Base-by-base conservation (phyloP, 1,140 invertebrate species). In the Achroia grisella region DNA sequence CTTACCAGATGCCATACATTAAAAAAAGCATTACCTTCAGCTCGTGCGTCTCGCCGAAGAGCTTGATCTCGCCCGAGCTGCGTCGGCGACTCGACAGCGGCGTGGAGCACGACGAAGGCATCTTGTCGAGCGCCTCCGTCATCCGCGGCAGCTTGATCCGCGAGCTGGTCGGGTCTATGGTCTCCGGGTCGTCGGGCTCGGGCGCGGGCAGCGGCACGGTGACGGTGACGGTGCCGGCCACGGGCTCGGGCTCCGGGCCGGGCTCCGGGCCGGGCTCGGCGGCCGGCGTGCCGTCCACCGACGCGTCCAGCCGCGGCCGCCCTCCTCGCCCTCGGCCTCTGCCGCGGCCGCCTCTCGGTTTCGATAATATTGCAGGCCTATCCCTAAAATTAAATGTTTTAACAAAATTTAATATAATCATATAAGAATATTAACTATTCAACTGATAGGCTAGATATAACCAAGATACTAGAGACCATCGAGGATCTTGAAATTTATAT, bases 101-200 rank as follows among this genome's bases (percentile, higher is more conserved):
- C n/a, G 78, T 84, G 1, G 61, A 55, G 39, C 79, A 80, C 6
- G 53, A 43, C 5, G 65, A 68, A 1, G 75, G 74, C 69, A 80
- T 71, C 41, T 80, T 77, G 45, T 82, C 75, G 1, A 84, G 56
- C 4, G 80, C 80, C 27, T 84, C 80, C 6, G 78, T 84, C 72
- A 86, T 74, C 0, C 81, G 65, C 5, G 81, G 78, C 28, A 86
- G 45, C 44, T 84, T 83, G 48, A 86, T 75, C 9, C 78, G 61
- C 4, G 76, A 80, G 41, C 75, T 80, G 4, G 70, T 80, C 1
- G 72, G 78, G 46, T 82, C 79, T 14, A 80, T 71, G 12, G 29
- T 29, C 13, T 47, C 37, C 30, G 39, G 6, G 11, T 41, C 27
- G 10, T 11, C 27, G 5, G 11, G 11, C 27, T 31, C 29, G 37